A percentile compares a stretch with the other conserved stretches of the same genome.
Conservation (phyloP, 2,888 invertebrate genomes). For the Agriopis leucophaearia region DNA sequence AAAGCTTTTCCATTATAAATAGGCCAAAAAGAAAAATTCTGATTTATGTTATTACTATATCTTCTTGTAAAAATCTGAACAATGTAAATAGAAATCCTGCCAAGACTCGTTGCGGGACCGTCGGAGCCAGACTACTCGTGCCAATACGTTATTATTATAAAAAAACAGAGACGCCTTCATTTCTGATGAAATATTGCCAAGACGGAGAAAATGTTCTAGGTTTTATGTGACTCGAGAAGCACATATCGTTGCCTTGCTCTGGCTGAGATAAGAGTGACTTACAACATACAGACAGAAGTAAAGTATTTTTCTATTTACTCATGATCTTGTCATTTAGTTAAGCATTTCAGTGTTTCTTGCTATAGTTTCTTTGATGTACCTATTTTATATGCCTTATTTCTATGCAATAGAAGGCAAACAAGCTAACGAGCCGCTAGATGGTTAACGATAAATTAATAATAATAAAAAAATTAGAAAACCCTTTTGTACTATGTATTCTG, state of each 20-base stretch:
- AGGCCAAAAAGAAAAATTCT: conserved; percentile 15
- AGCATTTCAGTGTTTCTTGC: too few species aligned
- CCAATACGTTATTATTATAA: conserved; percentile 31
- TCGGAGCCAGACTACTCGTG: conserved; percentile 18
- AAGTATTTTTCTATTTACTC: too few species aligned
- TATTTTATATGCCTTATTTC: too few species aligned
- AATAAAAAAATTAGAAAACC: too few species aligned
- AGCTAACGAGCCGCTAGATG: too few species aligned
- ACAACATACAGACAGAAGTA: too few species aligned
- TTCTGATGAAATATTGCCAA: conserved; percentile 32
- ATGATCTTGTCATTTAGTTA: too few species aligned
- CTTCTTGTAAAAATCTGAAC: conserved; percentile 27
- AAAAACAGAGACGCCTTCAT: conserved; percentile 22
- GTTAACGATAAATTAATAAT: too few species aligned
- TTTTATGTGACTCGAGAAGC: conserved; percentile 10
- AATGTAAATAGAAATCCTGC: conserved; percentile 33
- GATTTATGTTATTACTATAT: conserved; percentile 31
- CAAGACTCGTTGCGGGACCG: conserved; percentile 25
- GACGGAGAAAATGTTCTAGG: conserved; percentile 19
- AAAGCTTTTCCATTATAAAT: conserved; percentile 30
- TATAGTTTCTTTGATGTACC: too few species aligned
- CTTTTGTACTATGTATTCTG: too few species aligned
- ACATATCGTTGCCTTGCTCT: not conserved
- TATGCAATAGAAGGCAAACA: too few species aligned
- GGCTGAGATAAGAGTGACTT: not conserved